Evolutionary conservation across 1,140 invertebrate genomes (phyloP).

Genomic region (Eciton burchellii): DNA sequence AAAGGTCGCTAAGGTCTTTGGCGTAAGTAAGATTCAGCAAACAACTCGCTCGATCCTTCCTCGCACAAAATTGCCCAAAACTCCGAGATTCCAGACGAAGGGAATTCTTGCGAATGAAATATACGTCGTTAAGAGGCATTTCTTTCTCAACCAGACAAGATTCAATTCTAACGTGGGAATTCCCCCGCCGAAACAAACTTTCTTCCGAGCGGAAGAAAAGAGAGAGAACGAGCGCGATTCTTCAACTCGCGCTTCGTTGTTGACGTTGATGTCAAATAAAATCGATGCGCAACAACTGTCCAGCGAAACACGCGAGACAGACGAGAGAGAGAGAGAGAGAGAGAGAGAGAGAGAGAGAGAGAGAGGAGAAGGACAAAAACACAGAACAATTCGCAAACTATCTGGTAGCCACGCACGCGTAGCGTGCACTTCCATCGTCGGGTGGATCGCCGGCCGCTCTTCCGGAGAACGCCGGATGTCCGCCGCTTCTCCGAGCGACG

Average conservation of each 20-base stretch:
- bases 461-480: not conserved
- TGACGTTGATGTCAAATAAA: conserved; percentile 73
- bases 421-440: conserved; percentile 59
- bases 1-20: not conserved
- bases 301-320: not conserved
- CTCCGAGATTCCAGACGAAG: too few species aligned
- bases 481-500: not conserved
- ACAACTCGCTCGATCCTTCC: too few species aligned
- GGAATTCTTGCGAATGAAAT: too few species aligned
- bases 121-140: too few species aligned
- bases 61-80: too few species aligned
- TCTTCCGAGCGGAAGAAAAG: not conserved
- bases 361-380: not conserved
- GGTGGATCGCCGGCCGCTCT: not conserved
- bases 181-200: not conserved
- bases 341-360: not conserved
- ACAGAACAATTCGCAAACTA: conserved; percentile 55
- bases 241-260: conserved; percentile 26
- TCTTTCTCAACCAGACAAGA: too few species aligned
- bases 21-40: too few species aligned
- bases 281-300: conserved; percentile 58
- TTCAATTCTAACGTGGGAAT: not conserved
- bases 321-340: not conserved
- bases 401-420: conserved; percentile 1
- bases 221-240: conserved; percentile 36